Base-by-base conservation (phyloP, 1,140 invertebrate species). In the Drosophila suzukii region DNA sequence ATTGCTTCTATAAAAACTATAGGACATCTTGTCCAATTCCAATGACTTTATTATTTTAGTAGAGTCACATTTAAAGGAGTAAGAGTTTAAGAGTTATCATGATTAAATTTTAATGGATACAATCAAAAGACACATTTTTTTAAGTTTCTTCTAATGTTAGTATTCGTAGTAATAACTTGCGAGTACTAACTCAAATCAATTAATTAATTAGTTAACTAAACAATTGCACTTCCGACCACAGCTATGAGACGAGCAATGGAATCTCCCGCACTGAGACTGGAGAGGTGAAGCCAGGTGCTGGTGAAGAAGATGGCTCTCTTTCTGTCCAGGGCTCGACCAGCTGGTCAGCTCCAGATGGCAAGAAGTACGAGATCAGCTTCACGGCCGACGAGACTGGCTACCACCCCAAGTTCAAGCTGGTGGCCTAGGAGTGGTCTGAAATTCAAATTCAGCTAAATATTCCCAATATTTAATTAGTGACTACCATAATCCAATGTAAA, bases 311-410 rank as follows among this genome's bases (percentile, higher is more conserved):
- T 55, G 93, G 93, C 13, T 58, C 67, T 0, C 86, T 95, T 0
- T 90, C 92, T 2, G 95, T 95, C 4, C 93, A 94, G 58, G 96
- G 96, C 30, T 93, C 93, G 7, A 96, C 95, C 93, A 94, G 93
- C 49, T 97, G 95, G 92, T 93, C 94, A 1, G 94, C 94, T 15
- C 93, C 94, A 17, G 95, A 96, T 81, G 96, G 96, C 47, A 93
- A 94, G 20, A 93, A 94, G 15, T 94, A 95, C 75, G 93, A 94
- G 8, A 92, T 96, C 10, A 95, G 92, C 34, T 96, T 95, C 91
- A 92, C 94, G 11, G 96, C 96, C 39, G 95, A 96, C 83, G 95
- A 96, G 78, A 95, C 95, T 63, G 96, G 96, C 17, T 97, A 96
- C 93, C 95, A 94, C 70, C 95, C 96, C n/a, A 81, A 70, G 89